Evolutionary conservation across 2,113 vertebrate species (phyloP).

Genomic region (Orientallactaga bullata): DNA sequence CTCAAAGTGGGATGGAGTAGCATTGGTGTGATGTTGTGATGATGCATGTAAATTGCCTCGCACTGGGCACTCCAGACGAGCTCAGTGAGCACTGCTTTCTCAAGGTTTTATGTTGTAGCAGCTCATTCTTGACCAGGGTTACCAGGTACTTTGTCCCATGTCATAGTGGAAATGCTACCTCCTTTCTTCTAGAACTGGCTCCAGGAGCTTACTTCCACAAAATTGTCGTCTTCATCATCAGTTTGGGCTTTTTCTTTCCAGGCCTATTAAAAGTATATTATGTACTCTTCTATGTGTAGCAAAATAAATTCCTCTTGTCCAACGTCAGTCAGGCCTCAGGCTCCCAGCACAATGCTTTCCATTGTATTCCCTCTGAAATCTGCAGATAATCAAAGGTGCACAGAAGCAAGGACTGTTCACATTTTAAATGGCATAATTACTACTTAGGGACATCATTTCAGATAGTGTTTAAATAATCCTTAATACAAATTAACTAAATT

Average conservation of each 20-base stretch:
- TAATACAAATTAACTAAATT: neutral
- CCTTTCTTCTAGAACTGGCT: neutral
- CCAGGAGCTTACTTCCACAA: neutral
- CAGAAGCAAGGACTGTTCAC: neutral
- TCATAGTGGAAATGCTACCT: too few relatives aligned
- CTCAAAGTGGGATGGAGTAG: neutral
- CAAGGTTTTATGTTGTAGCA: rapidly evolving
- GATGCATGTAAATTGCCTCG: neutral
- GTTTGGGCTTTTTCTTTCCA: neutral
- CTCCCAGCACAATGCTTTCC: neutral
- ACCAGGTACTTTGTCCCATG: neutral
- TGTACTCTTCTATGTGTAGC: neutral
- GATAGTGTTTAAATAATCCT: slow-evolving; percentile 32
- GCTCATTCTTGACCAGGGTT: neutral
- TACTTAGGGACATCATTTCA: slow-evolving; percentile 30
- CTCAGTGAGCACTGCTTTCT: neutral
- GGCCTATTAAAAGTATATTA: neutral
- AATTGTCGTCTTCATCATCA: neutral
- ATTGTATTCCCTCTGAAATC: neutral
- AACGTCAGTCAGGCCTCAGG: neutral
- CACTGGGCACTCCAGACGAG: neutral
- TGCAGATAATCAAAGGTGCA: neutral
- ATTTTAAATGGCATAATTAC: neutral
- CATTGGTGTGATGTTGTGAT: neutral
- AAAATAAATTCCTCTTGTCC: neutral